Evolutionary conservation across 1,140 invertebrate genomes (phyloP).

Genomic region (Streblospio benedicti): DNA sequence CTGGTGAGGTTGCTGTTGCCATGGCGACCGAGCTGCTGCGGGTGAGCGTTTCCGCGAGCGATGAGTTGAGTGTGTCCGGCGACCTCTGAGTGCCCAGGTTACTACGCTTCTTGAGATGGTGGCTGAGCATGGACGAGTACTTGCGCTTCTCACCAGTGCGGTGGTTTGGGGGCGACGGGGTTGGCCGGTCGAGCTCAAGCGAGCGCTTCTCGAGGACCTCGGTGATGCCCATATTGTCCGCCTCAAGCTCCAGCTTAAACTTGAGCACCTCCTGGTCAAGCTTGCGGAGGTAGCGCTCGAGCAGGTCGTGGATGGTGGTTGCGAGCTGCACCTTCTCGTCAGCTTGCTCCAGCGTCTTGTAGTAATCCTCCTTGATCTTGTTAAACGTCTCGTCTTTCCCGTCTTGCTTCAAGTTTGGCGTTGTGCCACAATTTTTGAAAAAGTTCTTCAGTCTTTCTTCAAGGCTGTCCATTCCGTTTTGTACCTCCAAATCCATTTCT

Average conservation of each 20-base stretch:
- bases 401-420: conserved; percentile 66
- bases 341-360: conserved; percentile 84
- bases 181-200: no score
- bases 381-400: conserved; percentile 77
- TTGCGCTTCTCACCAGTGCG: no score
- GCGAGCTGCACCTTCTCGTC: conserved; percentile 79
- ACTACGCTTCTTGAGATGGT: no score
- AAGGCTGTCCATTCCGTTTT: conserved; percentile 84
- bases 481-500: conserved; percentile 89
- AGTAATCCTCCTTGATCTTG: conserved; percentile 78
- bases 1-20: conserved; percentile 29
- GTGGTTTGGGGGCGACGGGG: no score
- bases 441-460: conserved; percentile 82
- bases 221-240: conserved; percentile 95
- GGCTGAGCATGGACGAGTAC: no score
- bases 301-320: no score
- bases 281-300: conserved; percentile 81
- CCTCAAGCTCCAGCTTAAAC: conserved; percentile 97
- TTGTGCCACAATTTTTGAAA: conserved; percentile 61
- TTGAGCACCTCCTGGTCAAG: conserved; percentile 87
- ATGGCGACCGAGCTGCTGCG: conserved; percentile 31
- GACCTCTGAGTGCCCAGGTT: no score
- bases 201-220: conserved; percentile 86
- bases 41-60: no score
- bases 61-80: no score